phyloP scores from a whole-genome alignment of 2,888 invertebrate genomes.

The Nephrotoma guestfalica region DNA sequence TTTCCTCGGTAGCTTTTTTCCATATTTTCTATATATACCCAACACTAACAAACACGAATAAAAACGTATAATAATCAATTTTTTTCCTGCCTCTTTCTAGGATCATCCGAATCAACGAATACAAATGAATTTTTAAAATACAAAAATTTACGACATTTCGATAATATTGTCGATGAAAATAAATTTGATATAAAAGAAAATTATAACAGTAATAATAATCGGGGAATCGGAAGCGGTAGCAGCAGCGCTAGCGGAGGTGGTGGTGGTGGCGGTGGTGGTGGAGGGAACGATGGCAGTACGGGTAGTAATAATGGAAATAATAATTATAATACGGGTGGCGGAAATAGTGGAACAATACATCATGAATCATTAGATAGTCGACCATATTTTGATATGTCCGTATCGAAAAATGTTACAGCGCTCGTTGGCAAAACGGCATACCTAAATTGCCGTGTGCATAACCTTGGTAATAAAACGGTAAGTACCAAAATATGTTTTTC shows the following conservation, averaged over 20 bases:
- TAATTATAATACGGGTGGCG: background rate
- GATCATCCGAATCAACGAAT: conserved; percentile 1
- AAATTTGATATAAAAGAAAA: conserved; percentile 4
- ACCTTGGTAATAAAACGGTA: conserved; percentile 63
- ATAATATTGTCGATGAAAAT: conserved; percentile 3
- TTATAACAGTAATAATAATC: background rate
- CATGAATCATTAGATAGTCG: conserved; percentile 34
- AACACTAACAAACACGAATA: background rate
- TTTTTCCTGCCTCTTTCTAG: background rate
- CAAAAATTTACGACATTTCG: conserved; percentile 1
- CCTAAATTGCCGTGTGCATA: conserved; percentile 59
- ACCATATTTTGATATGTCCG: conserved; percentile 54
- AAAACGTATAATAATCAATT: background rate
- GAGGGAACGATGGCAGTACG: background rate
- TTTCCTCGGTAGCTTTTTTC: background rate
- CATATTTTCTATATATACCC: background rate
- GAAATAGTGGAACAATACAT: background rate
- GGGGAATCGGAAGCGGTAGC: background rate
- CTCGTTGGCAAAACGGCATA: conserved; percentile 62
- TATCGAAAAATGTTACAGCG: conserved; percentile 61
- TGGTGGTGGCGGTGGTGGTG: background rate
- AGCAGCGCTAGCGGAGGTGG: background rate
- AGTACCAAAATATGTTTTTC: conserved; percentile 20
- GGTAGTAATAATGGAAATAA: conserved; percentile 1
- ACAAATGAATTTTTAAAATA: conserved; percentile 3